phyloP scores from a whole-genome alignment of 1,140 invertebrate species.

The Stegodyphus mimosarum region DNA sequence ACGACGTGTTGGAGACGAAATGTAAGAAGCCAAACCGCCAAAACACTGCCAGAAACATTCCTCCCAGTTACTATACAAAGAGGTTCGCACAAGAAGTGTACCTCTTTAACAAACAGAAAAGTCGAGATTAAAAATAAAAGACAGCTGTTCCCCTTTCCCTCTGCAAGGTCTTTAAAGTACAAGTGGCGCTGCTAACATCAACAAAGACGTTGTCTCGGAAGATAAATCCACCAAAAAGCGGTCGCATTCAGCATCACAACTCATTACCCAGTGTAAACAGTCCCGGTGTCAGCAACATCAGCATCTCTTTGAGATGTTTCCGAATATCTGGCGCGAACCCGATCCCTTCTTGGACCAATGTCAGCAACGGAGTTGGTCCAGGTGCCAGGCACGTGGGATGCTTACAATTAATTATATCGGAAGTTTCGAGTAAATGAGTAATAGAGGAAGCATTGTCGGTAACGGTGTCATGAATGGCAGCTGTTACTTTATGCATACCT shows the following conservation, averaged over 20 bases:
- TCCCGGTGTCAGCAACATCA: conserved; percentile 46
- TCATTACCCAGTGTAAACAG: conserved; percentile 58
- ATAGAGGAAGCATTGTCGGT: background rate
- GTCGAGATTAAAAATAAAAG: conserved; percentile 8
- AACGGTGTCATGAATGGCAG: too few relatives aligned
- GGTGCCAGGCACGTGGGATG: background rate
- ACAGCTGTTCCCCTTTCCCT: conserved; percentile 17
- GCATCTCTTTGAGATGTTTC: conserved; percentile 27
- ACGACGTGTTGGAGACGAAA: too few relatives aligned
- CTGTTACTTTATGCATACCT: too few relatives aligned
- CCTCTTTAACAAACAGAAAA: background rate
- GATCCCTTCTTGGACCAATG: conserved; percentile 44
- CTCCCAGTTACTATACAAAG: background rate
- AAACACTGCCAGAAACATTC: conserved; percentile 11
- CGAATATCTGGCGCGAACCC: conserved; percentile 10
- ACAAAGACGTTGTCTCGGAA: conserved; percentile 24
- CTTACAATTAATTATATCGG: background rate
- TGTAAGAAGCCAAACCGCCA: background rate
- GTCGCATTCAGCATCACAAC: conserved; percentile 27
- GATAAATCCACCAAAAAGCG: background rate
- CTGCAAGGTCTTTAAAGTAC: conserved; percentile 22
- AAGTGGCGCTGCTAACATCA: conserved; percentile 27
- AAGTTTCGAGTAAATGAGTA: background rate
- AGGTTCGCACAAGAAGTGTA: background rate
- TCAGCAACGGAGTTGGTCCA: conserved; percentile 22